Conservation (phyloP, 2,113 vertebrate genomes). For the Pteronura brasiliensis region DNA sequence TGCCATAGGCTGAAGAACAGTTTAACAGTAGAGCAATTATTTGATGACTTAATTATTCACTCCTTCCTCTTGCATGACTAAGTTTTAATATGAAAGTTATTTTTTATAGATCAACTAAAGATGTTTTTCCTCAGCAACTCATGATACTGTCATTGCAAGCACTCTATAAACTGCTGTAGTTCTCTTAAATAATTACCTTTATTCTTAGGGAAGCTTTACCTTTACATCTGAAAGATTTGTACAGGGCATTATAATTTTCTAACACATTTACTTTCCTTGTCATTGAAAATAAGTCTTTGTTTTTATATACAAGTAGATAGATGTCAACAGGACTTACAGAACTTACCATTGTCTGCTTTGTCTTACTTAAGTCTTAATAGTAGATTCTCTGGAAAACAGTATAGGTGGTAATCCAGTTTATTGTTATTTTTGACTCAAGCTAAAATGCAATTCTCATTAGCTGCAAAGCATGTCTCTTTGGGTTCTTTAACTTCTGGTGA, state of each 20-base stretch:
- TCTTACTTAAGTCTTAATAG: not conserved
- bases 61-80: not conserved
- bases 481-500: not conserved
- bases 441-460: not conserved
- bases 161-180: not conserved
- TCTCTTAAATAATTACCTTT: not conserved
- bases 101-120: not conserved
- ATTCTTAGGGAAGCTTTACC: not conserved
- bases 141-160: not conserved
- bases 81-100: not conserved
- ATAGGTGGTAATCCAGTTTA: not conserved
- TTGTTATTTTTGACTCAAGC: not conserved
- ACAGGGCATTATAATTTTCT: not conserved
- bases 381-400: not conserved
- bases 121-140: not conserved
- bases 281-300: not conserved
- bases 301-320: not conserved
- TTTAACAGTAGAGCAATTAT: not conserved
- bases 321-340: not conserved
- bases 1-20: not conserved
- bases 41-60: not conserved
- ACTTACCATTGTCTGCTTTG: not conserved
- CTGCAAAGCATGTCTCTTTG: not conserved
- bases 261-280: not conserved
- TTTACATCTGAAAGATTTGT: not conserved